A percentile compares a stretch with the other conserved stretches of the same genome.
phyloP scores from a whole-genome alignment of 2,888 invertebrate genomes.

The Beris chalybata region DNA sequence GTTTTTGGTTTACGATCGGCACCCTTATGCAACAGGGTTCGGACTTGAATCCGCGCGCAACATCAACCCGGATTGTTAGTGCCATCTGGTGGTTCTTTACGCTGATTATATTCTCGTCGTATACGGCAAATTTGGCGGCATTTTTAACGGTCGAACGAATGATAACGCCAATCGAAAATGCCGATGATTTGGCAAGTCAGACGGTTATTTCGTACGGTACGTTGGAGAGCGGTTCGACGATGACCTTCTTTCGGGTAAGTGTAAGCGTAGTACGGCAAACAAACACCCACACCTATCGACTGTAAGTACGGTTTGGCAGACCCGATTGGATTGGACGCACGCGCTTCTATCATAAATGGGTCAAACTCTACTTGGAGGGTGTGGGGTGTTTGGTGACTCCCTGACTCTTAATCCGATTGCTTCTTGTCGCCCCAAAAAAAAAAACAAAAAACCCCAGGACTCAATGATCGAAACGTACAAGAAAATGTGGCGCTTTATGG shows the following conservation, averaged over 20 bases:
- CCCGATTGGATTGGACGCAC: background rate
- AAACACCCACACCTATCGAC: background rate
- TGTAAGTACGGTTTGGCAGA: background rate
- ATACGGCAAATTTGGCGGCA: constrained; percentile 93
- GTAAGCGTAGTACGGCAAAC: constrained; percentile 54
- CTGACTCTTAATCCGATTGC: background rate
- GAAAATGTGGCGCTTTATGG: constrained; percentile 97
- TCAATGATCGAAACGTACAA: constrained; percentile 89
- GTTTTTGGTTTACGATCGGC: constrained; percentile 96
- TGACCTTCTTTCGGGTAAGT: constrained; percentile 93
- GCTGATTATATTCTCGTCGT: constrained; percentile 95
- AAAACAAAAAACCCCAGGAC: too few relatives aligned
- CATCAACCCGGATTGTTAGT: constrained; percentile 92
- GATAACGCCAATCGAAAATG: constrained; percentile 93
- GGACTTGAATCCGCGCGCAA: constrained; percentile 87
- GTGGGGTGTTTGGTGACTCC: background rate
- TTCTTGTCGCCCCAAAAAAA: background rate
- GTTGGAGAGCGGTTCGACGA: constrained; percentile 89
- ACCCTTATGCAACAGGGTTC: constrained; percentile 93
- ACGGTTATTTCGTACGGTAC: constrained; percentile 93
- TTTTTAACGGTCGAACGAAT: constrained; percentile 97
- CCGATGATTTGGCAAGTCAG: constrained; percentile 93
- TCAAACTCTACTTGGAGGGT: background rate
- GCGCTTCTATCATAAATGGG: too few relatives aligned
- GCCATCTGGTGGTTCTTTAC: constrained; percentile 99